Base-by-base conservation (phyloP, 2,113 vertebrate genomes). In the Zosterops japonicus region DNA sequence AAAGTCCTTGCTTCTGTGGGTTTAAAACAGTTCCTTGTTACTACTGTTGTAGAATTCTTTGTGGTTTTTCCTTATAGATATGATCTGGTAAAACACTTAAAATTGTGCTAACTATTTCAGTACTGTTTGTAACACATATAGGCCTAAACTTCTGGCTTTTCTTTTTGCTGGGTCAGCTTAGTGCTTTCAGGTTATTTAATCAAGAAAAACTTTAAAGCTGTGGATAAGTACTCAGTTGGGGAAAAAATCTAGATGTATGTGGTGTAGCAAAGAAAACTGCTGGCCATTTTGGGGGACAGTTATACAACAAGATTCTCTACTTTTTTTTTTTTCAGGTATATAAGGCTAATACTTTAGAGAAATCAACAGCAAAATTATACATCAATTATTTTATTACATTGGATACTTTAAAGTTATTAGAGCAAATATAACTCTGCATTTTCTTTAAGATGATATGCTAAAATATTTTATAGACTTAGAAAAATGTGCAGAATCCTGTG, bases 121-220 rank as follows among this genome's bases (percentile, higher is more conserved):
- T 95, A 91, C 92, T 94, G 47, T 93, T 97, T 97, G 78, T 92
- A 95, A 94, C 65, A 92, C 29, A 60, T 50, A 82, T 3, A 74
- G 46, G 68, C 56, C 83, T 94, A 65, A 94, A 72, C 12, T 75
- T 96, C 85, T 97, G 94, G 77, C 93, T 93, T 95, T 95, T 92
- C 19, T 63, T 96, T 96, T 85, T 96, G 94, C 95, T 89, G 79
- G 83, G 89, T 97, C 97, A 97, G 97, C 97, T 96, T 82, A 93
- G 77, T 89, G 42, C 81, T 72, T 96, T 97, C 93, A 93, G 88
- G 76, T 93, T 96, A 93, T 89, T 93, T 94, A 94, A 94, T 91
- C 64, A 89, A 63, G 76, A 68, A 89, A 96, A 90, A 50, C 64
- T 84, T 90, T 89, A 85, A 93, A 87, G 57, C 46, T 94, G 57